A percentile compares a stretch with the other conserved stretches of the same genome.
These are phyloP conservation scores for Hippolais icterina DNA, from an alignment of 2,113 vertebrate genomes.

Conservation along the genomic window DNA sequence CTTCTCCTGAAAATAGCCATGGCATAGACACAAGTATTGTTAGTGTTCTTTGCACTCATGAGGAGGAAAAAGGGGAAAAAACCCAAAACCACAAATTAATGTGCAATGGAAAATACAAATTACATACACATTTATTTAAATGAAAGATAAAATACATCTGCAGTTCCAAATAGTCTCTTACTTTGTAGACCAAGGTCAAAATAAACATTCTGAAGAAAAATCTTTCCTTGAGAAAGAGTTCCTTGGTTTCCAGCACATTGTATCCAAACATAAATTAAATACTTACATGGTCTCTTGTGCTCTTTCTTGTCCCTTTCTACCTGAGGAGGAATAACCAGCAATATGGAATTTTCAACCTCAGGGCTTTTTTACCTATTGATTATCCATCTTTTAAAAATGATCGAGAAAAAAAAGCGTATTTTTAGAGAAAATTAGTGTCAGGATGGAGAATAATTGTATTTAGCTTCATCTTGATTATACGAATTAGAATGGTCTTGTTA, in stretches of 20 bases:
- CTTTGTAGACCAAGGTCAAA: neutral
- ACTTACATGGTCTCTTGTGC: neutral
- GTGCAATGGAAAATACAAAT: neutral
- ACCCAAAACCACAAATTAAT: rapidly evolving
- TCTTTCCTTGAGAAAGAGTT: neutral
- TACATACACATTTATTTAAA: neutral
- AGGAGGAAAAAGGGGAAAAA: neutral
- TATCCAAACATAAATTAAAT: neutral
- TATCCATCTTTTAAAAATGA: neutral
- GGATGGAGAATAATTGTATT: constrained; percentile 2
- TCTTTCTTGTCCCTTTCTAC: neutral
- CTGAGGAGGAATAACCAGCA: neutral
- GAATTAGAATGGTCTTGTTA: constrained; percentile 38
- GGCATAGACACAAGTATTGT: neutral
- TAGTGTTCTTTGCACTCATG: neutral
- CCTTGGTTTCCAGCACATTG: neutral
- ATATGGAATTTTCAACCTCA: neutral
- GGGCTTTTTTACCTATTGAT: neutral
- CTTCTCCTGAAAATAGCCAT: neutral
- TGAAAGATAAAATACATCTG: neutral
- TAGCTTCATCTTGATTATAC: constrained; percentile 42
- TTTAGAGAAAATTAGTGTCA: neutral
- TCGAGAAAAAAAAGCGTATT: neutral
- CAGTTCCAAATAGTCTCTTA: neutral
- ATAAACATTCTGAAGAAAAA: neutral